Evolutionary conservation across 2,797 vertebrate genomes (phyloP).

Genomic region (Spinus pinus): DNA sequence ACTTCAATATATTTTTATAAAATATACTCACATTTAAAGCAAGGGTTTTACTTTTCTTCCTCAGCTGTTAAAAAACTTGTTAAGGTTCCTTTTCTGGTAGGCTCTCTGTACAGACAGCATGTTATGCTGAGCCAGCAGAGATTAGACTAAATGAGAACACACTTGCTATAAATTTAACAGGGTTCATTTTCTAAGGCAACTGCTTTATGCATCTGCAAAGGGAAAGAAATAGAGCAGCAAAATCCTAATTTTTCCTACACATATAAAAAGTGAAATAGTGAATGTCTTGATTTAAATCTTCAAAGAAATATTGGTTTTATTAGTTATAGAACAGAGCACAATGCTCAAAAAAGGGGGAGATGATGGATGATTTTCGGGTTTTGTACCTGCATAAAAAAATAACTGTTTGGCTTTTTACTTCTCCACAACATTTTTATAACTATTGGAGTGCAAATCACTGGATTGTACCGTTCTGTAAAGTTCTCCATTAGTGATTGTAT

Average conservation of each 20-base stretch:
- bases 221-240: slow-evolving; percentile 65
- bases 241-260: slow-evolving; percentile 47
- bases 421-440: not conserved
- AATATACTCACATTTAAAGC: slow-evolving; percentile 23
- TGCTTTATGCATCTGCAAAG: slow-evolving; percentile 75
- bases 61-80: slow-evolving; percentile 30
- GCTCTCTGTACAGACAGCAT: slow-evolving; percentile 25
- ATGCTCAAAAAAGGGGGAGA: not conserved
- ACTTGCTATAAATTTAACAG: slow-evolving; percentile 72
- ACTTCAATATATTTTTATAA: slow-evolving; percentile 25
- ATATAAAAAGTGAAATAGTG: slow-evolving; percentile 46
- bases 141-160: slow-evolving; percentile 74
- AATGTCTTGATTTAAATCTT: slow-evolving; percentile 55
- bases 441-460: not conserved
- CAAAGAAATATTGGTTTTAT: slow-evolving; percentile 59
- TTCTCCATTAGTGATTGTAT: not conserved
- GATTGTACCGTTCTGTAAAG: not conserved
- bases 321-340: slow-evolving; percentile 11
- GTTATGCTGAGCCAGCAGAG: slow-evolving; percentile 71
- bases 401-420: not conserved
- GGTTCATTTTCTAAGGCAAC: slow-evolving; percentile 76
- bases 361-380: not conserved
- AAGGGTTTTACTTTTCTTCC: not conserved
- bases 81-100: slow-evolving; percentile 31
- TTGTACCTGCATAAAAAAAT: not conserved